Conservation (phyloP, 2,113 vertebrate species). For the Elephas maximus region DNA sequence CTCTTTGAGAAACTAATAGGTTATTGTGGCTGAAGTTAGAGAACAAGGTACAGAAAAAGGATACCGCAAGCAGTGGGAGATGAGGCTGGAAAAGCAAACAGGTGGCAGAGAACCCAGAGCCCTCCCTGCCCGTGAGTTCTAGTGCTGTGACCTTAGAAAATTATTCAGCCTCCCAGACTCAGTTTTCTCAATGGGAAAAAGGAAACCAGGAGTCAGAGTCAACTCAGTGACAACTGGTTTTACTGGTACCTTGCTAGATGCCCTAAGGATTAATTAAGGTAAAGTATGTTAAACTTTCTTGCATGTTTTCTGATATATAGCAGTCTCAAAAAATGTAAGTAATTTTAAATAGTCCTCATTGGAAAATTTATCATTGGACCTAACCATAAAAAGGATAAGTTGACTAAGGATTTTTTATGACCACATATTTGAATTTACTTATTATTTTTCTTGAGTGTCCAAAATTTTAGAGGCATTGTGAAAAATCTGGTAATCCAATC, state of each 20-base stretch:
- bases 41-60: background rate
- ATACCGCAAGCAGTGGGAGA: background rate
- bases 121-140: background rate
- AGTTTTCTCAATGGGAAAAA: background rate
- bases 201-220: background rate
- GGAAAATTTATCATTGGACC: background rate
- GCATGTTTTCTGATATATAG: background rate
- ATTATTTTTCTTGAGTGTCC: constrained; percentile 26
- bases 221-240: background rate
- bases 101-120: background rate
- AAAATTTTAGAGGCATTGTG: constrained; percentile 1
- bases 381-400: background rate
- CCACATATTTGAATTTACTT: background rate
- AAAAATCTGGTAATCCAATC: constrained; percentile 13
- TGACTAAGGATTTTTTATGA: background rate
- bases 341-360: constrained; percentile 35
- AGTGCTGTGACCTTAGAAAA: background rate
- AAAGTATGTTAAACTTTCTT: background rate
- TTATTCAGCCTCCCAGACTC: background rate
- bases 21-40: background rate
- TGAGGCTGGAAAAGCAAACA: background rate
- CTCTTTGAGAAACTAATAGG: background rate
- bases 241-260: background rate
- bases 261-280: background rate
- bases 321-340: background rate